Conservation (phyloP, 2,113 vertebrate species). For the Myotis brandtii region DNA sequence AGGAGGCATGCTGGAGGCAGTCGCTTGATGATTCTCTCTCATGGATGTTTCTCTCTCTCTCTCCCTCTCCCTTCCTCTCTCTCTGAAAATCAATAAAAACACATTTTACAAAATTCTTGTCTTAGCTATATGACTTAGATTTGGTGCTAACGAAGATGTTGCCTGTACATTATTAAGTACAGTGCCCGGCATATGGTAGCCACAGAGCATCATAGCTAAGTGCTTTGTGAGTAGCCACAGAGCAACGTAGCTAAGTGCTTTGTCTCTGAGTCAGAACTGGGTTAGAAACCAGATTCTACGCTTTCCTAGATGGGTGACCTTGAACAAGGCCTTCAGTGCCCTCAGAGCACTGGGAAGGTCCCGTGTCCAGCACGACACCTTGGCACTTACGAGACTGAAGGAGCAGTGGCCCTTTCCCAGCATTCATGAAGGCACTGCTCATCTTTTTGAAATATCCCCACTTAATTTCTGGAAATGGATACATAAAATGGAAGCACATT, state of each 20-base stretch:
- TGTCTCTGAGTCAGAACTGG: not conserved
- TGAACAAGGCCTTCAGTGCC: not conserved
- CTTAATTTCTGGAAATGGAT: not conserved
- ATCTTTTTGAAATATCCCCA: conserved; percentile 10
- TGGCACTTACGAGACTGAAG: not conserved
- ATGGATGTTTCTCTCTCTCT: too few relatives aligned
- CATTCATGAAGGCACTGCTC: not conserved
- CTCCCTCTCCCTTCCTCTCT: too few relatives aligned
- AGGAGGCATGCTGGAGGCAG: too few relatives aligned
- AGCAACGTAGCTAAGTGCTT: not conserved
- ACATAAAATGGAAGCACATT: not conserved
- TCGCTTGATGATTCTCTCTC: too few relatives aligned
- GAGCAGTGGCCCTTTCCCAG: not conserved
- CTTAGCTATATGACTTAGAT: not conserved
- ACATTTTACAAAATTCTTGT: not conserved
- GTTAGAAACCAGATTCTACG: not conserved
- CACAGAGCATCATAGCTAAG: not conserved
- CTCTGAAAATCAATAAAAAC: too few relatives aligned
- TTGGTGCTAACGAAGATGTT: not conserved
- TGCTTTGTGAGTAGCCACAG: not conserved
- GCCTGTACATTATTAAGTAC: not conserved
- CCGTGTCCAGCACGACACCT: not conserved
- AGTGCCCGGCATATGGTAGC: not conserved
- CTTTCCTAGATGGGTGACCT: not conserved
- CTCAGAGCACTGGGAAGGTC: not conserved